Conservation (phyloP, 1,140 invertebrate genomes). For the Cepaea nemoralis region DNA sequence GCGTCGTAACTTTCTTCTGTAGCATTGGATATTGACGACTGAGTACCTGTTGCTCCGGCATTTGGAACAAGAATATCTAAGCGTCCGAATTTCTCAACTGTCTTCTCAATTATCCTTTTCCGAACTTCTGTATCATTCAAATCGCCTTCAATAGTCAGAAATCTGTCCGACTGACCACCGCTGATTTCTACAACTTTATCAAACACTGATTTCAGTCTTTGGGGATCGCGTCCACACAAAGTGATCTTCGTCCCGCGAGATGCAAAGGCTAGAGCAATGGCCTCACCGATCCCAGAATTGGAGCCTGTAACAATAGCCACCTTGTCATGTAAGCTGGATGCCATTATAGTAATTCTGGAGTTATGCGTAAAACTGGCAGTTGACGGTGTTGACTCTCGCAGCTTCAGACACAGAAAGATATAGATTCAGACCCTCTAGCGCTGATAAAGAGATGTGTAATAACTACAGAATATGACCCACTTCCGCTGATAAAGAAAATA, state of each 20-base stretch:
- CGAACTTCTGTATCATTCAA: neutral
- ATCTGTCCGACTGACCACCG: neutral
- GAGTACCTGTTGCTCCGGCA: neutral
- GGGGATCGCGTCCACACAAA: neutral
- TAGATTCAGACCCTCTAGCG: no score
- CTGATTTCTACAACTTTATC: neutral
- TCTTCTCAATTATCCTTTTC: neutral
- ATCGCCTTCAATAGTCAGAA: neutral
- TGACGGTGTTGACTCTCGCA: no score
- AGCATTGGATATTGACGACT: neutral
- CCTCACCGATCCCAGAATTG: neutral
- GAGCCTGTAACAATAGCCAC: neutral
- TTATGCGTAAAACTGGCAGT: no score
- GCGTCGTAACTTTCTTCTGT: neutral
- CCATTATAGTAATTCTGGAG: no score
- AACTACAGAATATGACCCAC: no score
- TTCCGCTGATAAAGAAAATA: no score
- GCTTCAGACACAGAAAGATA: no score
- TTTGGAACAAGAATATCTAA: slow-evolving; percentile 4
- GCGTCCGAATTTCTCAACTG: slow-evolving; percentile 1
- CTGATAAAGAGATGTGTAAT: no score
- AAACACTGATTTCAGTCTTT: neutral
- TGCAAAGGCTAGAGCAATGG: neutral
- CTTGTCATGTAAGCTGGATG: neutral
- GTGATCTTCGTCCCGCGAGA: neutral